Base-by-base conservation (phyloP, 2,113 vertebrate genomes). In the Microcebus ravelobensis region DNA sequence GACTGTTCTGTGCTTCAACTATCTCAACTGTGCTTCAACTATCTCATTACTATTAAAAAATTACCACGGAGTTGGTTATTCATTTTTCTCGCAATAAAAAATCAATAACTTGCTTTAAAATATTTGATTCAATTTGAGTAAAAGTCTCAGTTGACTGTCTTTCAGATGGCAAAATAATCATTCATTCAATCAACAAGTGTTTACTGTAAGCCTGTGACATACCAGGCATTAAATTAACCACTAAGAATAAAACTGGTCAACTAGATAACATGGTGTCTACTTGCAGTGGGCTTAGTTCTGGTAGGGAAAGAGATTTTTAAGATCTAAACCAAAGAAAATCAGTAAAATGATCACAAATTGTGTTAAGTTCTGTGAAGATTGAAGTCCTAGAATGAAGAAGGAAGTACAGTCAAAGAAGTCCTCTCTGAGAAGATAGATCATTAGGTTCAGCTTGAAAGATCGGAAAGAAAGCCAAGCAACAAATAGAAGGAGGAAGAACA, bases 91-190 rank as follows among this genome's bases (percentile, higher is more conserved):
- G 27, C 55, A 45, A 23, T 50, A 71, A 52, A 86, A 70, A 65
- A 20, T 81, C 4, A 57, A 31, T 89, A 85, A n/a, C 5, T 50
- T 73, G 15, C 21, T 76, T 67, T 52, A 70, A 76, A 83, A 61
- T 77, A 89, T 77, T 90, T 67, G 17, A 63, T 84, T 87, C 45
- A 67, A 71, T 73, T 65, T 76, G 29, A 93, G 34, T 11, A 85
- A 29, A 67, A 81, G 2, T 73, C 42, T 81, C 36, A 55, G 67
- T 57, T 71, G 50, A 45, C 42, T 92, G 10, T 45, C 31, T 91
- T 77, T 93, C 27, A 61, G 17, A 81, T 34, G 48, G 3, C 36
- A 48, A 90, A 91, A 93, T 50, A 67, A 73, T 84, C 11, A 21
- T 50, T 76, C 11, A 45, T 39, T 91, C 52, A 45, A 25, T 80